Evolutionary conservation across 1,140 invertebrate species (phyloP).

Genomic region (Brachionus asplanchnoidis): DNA sequence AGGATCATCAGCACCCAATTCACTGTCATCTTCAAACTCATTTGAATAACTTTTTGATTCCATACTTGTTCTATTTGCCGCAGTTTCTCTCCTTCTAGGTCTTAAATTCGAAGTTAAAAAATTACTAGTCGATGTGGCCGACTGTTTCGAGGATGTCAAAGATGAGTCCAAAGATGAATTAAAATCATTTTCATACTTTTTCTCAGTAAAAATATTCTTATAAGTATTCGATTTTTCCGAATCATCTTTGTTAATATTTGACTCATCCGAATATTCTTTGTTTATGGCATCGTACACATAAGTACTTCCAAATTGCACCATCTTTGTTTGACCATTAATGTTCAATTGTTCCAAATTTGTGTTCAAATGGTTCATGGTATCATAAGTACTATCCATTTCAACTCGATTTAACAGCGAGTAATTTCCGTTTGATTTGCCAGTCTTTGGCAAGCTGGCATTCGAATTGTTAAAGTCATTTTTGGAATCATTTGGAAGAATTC

Average conservation of each 20-base stretch:
- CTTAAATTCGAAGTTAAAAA: background rate
- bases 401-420: slow-evolving; percentile 12
- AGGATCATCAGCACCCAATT: background rate
- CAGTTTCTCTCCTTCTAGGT: background rate
- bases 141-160: slow-evolving; percentile 2
- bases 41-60: slow-evolving; percentile 6
- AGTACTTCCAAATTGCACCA: slow-evolving; percentile 34
- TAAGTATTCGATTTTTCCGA: background rate
- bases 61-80: background rate
- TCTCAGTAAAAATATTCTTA: background rate
- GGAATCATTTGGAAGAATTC: background rate
- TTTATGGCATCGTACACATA: background rate
- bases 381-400: slow-evolving; percentile 37
- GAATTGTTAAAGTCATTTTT: background rate
- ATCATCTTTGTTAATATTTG: background rate
- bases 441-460: background rate
- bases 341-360: slow-evolving; percentile 18
- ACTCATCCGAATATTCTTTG: background rate
- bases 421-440: background rate
- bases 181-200: slow-evolving; percentile 23
- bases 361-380: slow-evolving; percentile 39
- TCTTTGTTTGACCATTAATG: background rate
- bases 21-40: slow-evolving; percentile 23
- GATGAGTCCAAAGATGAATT: background rate
- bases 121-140: background rate